These are phyloP conservation scores for Ptychochromis oligacanthus DNA, from an alignment of 2,113 vertebrate species.

Conservation along the genomic window DNA sequence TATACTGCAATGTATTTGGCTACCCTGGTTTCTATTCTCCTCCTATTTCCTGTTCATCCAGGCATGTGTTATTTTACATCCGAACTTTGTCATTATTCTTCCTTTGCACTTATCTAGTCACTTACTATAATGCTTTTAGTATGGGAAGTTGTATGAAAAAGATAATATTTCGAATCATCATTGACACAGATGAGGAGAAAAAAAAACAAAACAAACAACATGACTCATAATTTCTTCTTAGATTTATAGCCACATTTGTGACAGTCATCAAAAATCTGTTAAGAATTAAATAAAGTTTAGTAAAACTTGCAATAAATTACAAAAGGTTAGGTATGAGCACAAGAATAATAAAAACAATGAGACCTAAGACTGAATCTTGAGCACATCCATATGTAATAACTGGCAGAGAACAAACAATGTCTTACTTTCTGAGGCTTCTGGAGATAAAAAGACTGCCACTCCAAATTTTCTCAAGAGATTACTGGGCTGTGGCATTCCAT, in stretches of 20 bases:
- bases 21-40: background rate
- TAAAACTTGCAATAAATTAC: background rate
- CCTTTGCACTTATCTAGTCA: background rate
- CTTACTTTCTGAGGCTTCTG: background rate
- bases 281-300: background rate
- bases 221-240: too few species aligned
- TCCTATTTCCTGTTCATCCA: constrained; percentile 3
- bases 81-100: background rate
- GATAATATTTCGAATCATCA: background rate
- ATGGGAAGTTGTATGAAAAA: background rate
- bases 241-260: background rate
- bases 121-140: background rate
- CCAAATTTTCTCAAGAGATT: background rate
- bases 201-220: background rate
- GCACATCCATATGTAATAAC: background rate
- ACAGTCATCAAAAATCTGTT: background rate
- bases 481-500: background rate
- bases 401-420: background rate
- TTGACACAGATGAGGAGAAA: background rate
- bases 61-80: background rate
- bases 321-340: background rate
- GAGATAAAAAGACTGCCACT: background rate
- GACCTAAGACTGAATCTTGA: background rate
- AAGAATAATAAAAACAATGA: background rate
- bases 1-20: constrained; percentile 46